A percentile compares a stretch with the other conserved stretches of the same genome.
phyloP scores from a whole-genome alignment of 2,113 vertebrate genomes.

The Sylvilagus bachmani region DNA sequence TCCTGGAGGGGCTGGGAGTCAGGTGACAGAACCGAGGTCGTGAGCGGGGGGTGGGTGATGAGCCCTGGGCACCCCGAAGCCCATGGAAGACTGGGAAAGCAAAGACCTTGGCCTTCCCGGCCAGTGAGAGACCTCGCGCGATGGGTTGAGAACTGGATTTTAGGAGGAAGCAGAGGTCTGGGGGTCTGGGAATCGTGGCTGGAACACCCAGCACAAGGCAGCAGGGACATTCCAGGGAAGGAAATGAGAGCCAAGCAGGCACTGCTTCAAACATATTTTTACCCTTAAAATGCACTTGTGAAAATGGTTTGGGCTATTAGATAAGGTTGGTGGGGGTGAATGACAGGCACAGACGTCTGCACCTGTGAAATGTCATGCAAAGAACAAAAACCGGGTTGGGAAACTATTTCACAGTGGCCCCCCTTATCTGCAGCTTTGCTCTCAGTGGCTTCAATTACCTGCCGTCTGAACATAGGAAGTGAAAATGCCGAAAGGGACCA shows the following conservation, averaged over 20 bases:
- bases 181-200: accelerated
- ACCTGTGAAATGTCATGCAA: background rate
- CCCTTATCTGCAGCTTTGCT: too few species aligned
- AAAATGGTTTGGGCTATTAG: too few species aligned
- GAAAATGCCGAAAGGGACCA: too few species aligned
- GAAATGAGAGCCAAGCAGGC: background rate
- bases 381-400: background rate
- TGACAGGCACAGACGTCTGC: background rate
- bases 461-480: too few species aligned
- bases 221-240: too few species aligned
- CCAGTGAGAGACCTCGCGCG: too few species aligned
- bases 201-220: background rate
- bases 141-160: background rate
- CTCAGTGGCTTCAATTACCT: too few species aligned
- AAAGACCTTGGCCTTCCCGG: background rate
- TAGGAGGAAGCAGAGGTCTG: background rate
- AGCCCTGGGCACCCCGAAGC: background rate
- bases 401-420: background rate
- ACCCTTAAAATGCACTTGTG: background rate
- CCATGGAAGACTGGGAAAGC: background rate
- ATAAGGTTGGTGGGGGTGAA: background rate
- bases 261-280: background rate
- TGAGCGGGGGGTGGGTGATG: accelerated
- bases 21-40: background rate
- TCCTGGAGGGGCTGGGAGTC: background rate